Percentiles rank a stretch among this genome's conserved stretches.
Conservation (phyloP, 1,140 invertebrate genomes). For the Pseudobourletiella spinata region DNA sequence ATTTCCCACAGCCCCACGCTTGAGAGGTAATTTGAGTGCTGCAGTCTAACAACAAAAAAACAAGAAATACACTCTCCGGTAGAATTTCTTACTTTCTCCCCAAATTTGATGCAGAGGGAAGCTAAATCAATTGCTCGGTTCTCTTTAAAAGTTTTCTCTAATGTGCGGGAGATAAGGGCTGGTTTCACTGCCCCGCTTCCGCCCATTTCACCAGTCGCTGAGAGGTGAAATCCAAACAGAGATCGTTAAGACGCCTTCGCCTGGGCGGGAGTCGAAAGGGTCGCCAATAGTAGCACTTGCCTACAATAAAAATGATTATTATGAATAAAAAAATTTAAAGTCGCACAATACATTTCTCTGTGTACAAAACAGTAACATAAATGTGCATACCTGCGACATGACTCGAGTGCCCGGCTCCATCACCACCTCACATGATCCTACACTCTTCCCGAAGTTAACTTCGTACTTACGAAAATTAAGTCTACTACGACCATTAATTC, state of each 20-base stretch:
- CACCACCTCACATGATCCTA: constrained; percentile 31
- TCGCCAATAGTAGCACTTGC: constrained; percentile 30
- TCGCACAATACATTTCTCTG: too few relatives aligned
- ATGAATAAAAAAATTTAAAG: background rate
- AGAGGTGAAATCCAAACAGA: constrained; percentile 35
- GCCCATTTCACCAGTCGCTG: constrained; percentile 33
- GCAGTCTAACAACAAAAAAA: too few relatives aligned
- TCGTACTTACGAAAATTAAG: constrained; percentile 20
- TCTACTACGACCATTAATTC: constrained; percentile 18
- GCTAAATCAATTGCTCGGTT: constrained; percentile 32
- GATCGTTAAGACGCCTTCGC: constrained; percentile 31
- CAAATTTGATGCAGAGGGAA: constrained; percentile 34
- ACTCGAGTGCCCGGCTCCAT: constrained; percentile 25
- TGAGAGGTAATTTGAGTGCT: too few relatives aligned
- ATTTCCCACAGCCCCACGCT: too few relatives aligned
- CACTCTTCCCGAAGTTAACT: constrained; percentile 24
- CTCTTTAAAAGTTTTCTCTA: constrained; percentile 33
- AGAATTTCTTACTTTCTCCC: constrained; percentile 35
- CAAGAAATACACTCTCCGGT: too few relatives aligned
- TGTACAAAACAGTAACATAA: background rate
- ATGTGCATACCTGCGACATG: constrained; percentile 25
- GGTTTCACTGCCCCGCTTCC: constrained; percentile 29
- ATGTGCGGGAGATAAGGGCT: constrained; percentile 23
- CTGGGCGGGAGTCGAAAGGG: constrained; percentile 29
- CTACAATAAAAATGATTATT: too few relatives aligned